Conservation (phyloP, 2,888 invertebrate species). For the Hydraecia micacea region DNA sequence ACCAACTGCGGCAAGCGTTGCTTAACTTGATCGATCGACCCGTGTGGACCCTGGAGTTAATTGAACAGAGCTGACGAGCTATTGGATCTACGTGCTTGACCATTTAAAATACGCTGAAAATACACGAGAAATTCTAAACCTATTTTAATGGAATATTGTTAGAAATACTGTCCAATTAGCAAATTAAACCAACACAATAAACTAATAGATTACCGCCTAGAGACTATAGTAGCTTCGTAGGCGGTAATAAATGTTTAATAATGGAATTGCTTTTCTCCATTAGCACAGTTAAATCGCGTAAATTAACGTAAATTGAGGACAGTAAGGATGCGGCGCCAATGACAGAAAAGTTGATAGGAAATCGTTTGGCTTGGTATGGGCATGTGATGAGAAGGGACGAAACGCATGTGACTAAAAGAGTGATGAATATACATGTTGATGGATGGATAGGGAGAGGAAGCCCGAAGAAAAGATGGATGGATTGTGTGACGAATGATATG, state of each 20-base stretch:
- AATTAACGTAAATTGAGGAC: constrained; percentile 1
- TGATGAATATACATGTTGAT: too few relatives aligned
- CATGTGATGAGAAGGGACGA: too few relatives aligned
- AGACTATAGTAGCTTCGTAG: background rate
- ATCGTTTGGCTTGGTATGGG: too few relatives aligned
- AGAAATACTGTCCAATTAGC: background rate
- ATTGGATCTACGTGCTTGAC: background rate
- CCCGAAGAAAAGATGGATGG: too few relatives aligned
- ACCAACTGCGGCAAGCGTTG: too few relatives aligned
- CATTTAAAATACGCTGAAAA: background rate
- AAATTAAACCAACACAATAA: background rate
- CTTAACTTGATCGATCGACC: too few relatives aligned
- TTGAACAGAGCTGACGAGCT: background rate
- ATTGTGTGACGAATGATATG: too few relatives aligned
- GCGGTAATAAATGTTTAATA: constrained; percentile 9
- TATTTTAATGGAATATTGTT: background rate
- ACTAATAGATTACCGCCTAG: background rate
- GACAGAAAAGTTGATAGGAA: too few relatives aligned
- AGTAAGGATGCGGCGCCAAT: background rate
- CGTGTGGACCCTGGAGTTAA: background rate
- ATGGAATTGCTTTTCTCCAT: constrained; percentile 22
- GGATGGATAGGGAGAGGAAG: too few relatives aligned
- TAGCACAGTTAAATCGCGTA: constrained; percentile 9
- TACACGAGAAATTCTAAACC: background rate
- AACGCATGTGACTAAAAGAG: too few relatives aligned